Base-by-base conservation (phyloP, 37 sponge, comb jelly and placozoan genomes). In the Theonella swinhoei region DNA sequence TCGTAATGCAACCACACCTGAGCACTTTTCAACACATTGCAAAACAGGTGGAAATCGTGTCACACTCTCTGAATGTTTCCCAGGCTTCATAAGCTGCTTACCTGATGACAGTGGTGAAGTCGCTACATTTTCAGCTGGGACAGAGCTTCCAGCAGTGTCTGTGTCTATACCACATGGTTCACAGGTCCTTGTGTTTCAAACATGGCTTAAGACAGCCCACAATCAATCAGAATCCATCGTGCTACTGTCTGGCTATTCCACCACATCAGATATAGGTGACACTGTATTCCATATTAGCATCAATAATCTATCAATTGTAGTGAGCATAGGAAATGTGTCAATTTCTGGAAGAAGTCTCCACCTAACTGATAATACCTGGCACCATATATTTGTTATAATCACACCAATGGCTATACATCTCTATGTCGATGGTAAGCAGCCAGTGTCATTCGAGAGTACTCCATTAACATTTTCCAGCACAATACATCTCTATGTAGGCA, bases 281-380 rank as follows among this genome's bases (percentile, higher is more conserved):
- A 62, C 61, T 23, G 20, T 73, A 0, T 78, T 86, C 40, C 33
- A 64, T 36, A 72, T 86, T 23, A 47, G 54, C 54, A 47, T 47
- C 11, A 47, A 14, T 47, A 7, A 47, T 17, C 7, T 47, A 47
- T 47, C 54, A 47, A 47, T 47, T 17, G 14, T 14, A 47, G 54
- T 47, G 54, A 47, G 14, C 7, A 14, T 47, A 14, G 54, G 54
- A 47, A 47, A 47, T 70, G 72, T 23, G 37, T 32, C 32, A 36
- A 37, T 4, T 3, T 37, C 34, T 70, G 23, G 23, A 33, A 23
- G n/a, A n/a, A n/a, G 38, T 17, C 3, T 14, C 32, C 37, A 28
- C 3, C 54, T 47, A 17, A 47, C 11, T 40, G 74, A 86, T 40
- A 78, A 78, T 5, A n/a, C 29, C 40, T 86, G 87, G 87, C 79